Evolutionary conservation across 2,797 vertebrate species (phyloP).

Genomic region (Hydrocynus forskahlii): DNA sequence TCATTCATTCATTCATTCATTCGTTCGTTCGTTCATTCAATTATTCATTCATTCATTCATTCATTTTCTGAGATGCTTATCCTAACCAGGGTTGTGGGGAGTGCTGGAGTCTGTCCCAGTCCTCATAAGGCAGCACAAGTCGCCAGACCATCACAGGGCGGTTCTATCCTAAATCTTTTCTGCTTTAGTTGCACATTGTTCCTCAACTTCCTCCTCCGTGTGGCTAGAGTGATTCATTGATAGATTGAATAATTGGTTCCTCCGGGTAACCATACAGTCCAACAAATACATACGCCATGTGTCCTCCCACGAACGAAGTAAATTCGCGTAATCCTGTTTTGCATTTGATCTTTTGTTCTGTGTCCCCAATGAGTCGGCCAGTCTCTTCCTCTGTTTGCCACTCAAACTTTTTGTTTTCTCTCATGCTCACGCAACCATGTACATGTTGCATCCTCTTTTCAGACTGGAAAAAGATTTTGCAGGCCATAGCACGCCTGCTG

Average conservation of each 20-base stretch:
- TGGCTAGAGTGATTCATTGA: not conserved
- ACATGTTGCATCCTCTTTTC: constrained; percentile 21
- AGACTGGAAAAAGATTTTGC: constrained; percentile 1
- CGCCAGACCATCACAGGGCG: too few species aligned
- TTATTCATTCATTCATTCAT: too few species aligned
- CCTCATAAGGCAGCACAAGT: too few species aligned
- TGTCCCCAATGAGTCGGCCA: not conserved
- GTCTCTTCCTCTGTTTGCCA: constrained; percentile 27
- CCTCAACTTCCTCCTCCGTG: not conserved
- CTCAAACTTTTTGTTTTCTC: not conserved
- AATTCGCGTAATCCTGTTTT: not conserved
- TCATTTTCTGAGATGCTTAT: too few species aligned
- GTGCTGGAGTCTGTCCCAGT: too few species aligned
- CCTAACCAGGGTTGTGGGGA: too few species aligned
- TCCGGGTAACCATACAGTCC: not conserved
- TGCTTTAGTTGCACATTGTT: not conserved
- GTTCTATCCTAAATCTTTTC: too few species aligned
- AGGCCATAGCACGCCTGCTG: not conserved
- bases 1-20: too few species aligned
- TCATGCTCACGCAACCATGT: not conserved
- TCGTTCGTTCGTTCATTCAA: too few species aligned
- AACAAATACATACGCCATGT: constrained; percentile 7
- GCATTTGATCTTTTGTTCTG: not conserved
- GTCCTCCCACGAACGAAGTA: constrained; percentile 1
- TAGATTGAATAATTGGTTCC: not conserved